Evolutionary conservation across 1,140 invertebrate genomes (phyloP), one percentile per base, ranked within the genome.

Genomic region (Drosophila tropicalis): DNA sequence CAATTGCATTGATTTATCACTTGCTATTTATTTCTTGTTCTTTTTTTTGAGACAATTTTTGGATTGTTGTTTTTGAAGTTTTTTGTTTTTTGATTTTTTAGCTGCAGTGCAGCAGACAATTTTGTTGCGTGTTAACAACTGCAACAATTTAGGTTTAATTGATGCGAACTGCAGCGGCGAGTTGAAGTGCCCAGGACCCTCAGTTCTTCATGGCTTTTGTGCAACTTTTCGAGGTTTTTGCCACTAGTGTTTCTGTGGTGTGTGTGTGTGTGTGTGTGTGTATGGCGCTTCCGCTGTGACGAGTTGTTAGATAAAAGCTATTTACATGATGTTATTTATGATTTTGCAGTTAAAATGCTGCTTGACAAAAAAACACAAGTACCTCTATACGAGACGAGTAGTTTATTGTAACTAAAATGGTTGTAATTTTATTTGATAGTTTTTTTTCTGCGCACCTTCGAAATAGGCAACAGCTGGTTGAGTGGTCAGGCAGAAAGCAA

Each of bases 121-220:
- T 89, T 89, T 89, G 84, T 89, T 89, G 84, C 84, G 80, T 89
- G 84, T 89, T 89, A 89, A 89, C 84, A 89, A 87, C 84, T 89
- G 84, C 84, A 89, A 89, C 84, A 89, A 89, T 87, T 87, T 87
- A 89, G 84, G 84, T 87, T 87, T 87, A 89, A 89, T 89, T 89
- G 84, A 89, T 89, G 84, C 80, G 70, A 78, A 75, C 70, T 82
- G 82, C 82, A 71, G 72, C 76, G 71, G 70, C 72, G 76, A 70
- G 79, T 69, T 83, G 72, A 86, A 86, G 83, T 89, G 79, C 73
- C 65, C 44, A 51, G 83, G 73, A 54, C 67, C 67, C 71, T 51
- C 54, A 54, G 36, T 60, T 64, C 57, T 13, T 55, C 40, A 44
- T 62, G 71, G 67, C 82, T 72, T 81, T 82, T 87, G 67, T 87